These are phyloP conservation scores for Mantis religiosa DNA, from an alignment of 2,888 invertebrate species.

Conservation along the genomic window DNA sequence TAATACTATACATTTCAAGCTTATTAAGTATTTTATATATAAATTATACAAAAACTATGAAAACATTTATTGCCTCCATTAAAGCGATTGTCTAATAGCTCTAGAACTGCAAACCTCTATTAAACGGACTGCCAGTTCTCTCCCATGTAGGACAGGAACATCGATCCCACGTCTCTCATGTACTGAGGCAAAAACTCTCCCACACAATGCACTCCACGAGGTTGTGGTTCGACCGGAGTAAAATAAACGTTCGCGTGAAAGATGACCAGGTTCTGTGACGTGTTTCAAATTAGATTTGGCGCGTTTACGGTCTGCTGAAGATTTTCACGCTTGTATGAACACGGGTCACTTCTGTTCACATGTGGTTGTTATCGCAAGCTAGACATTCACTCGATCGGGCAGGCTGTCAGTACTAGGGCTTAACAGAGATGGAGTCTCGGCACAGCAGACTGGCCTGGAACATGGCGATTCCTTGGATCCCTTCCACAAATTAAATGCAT, in stretches of 20 bases:
- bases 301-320: not conserved
- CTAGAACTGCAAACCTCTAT: not conserved
- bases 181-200: not conserved
- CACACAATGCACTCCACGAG: not conserved
- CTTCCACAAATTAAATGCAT: too few species aligned
- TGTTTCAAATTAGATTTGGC: not conserved
- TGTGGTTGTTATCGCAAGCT: not conserved
- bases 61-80: not conserved
- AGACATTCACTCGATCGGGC: not conserved
- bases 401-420: not conserved
- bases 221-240: not conserved
- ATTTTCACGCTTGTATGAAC: not conserved
- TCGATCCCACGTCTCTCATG: not conserved
- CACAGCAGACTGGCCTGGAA: not conserved
- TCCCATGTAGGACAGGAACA: not conserved
- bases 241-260: not conserved
- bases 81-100: not conserved
- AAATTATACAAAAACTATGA: too few species aligned
- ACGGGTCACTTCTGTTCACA: not conserved
- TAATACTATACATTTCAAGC: too few species aligned
- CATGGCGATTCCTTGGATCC: too few species aligned
- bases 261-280: not conserved
- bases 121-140: not conserved
- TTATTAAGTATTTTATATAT: too few species aligned
- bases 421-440: not conserved